Evolutionary conservation across 2,113 vertebrate species (phyloP), one percentile per base, ranked within the genome.

Genomic region (Mugil cephalus): DNA sequence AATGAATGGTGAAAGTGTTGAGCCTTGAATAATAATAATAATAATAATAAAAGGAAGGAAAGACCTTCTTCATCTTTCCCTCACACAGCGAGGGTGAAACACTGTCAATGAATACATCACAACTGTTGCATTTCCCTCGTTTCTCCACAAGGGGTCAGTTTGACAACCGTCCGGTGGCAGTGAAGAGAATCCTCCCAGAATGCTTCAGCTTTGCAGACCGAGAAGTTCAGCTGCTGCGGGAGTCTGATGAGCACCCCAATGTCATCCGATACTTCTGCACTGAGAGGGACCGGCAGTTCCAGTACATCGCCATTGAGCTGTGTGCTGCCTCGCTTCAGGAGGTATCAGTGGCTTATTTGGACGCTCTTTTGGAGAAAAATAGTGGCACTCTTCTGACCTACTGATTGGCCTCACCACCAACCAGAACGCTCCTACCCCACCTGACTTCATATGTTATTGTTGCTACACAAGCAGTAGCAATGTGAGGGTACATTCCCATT

Each of bases 231-330:
- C 87, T 99, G 72, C 92, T 99, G 85, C 93, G 97, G 0, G 98
- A 99, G 71, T 99, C 97, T 0, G 98, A 99, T 0, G 98, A 99
- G 74, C 96, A 99, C 63, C 97, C 98, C 0, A 98, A 99, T 0
- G 98, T 99, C 54, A 99, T 99, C 85, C 97, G 98, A 34, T 99
- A 99, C 69, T 99, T 98, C 94, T 99, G 98, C 92, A 98, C 97
- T 0, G 98, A 99, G 93, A 53, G 90, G 63, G 98, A 99, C 87
- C 95, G 97, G 1, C 98, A 99, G 95, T 99, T 99, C 87, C 98
- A 99, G 89, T 99, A 99, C 92, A 99, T 99, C 0, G 97, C 98
- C 78, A 98, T 97, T 0, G 98, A 99, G 91, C 93, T 99, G 8
- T 99, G 98, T 1, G 94, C 94, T 0, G 95, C 97, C 67, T 98